A percentile compares a stretch with the other conserved stretches of the same genome.
Conservation (phyloP, 2,113 vertebrate genomes). For the Python bivittatus region DNA sequence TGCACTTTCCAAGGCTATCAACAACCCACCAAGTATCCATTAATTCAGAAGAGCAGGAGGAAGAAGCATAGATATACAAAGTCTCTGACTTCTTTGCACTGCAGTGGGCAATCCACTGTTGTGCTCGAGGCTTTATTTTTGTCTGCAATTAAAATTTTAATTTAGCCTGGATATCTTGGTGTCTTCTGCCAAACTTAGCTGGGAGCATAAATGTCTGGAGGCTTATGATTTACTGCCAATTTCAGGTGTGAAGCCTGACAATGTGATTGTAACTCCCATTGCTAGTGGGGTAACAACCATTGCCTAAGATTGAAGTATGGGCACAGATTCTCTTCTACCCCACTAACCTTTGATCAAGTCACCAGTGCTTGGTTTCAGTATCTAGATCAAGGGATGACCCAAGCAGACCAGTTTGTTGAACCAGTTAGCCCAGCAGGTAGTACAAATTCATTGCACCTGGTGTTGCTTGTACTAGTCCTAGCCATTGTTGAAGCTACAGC, state of each 20-base stretch:
- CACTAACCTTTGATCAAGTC: neutral
- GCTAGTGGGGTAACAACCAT: neutral
- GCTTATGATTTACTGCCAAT: neutral
- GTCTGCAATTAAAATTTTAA: neutral
- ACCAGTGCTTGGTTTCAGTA: neutral
- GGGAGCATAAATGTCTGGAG: neutral
- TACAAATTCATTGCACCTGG: neutral
- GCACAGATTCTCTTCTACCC: neutral
- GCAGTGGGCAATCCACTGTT: neutral
- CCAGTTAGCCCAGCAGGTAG: neutral
- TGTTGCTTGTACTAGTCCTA: neutral
- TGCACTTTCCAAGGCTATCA: neutral
- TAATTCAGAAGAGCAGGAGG: neutral
- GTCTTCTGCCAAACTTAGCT: neutral
- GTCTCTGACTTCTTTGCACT: neutral
- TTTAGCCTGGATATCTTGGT: neutral
- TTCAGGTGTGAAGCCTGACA: neutral
- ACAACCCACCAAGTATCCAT: neutral
- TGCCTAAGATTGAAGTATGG: neutral
- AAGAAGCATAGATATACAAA: neutral
- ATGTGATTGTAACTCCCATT: neutral
- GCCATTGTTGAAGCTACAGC: neutral
- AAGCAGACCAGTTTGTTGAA: neutral
- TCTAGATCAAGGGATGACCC: neutral
- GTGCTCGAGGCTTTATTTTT: neutral